These are phyloP conservation scores for Hirtodrosophila cameraria DNA, from an alignment of 2,888 invertebrate genomes.

Conservation along the genomic window DNA sequence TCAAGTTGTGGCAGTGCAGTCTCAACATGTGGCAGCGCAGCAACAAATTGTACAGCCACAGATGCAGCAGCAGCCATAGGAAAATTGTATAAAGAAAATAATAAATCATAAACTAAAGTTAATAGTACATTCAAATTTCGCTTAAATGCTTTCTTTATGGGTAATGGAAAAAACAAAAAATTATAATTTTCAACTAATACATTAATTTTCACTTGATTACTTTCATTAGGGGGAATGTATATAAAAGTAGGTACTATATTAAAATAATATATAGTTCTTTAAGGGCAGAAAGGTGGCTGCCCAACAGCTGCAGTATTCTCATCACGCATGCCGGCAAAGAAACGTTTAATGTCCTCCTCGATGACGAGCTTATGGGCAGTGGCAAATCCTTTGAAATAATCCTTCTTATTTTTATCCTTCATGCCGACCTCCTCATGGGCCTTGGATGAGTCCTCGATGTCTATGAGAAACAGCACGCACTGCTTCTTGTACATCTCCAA, in stretches of 20 bases:
- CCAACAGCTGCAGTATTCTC: conserved; percentile 88
- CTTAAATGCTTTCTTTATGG: too few species aligned
- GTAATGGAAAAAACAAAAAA: too few species aligned
- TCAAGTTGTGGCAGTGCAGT: too few species aligned
- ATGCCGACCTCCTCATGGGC: conserved; percentile 91
- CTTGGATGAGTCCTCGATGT: conserved; percentile 92
- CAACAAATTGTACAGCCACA: conserved; percentile 11
- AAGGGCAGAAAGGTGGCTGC: conserved; percentile 89
- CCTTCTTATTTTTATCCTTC: conserved; percentile 90
- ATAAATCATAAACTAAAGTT: conserved; percentile 5
- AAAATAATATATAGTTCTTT: conserved; percentile 76
- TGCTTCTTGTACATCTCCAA: conserved; percentile 89
- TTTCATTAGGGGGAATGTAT: conserved; percentile 23
- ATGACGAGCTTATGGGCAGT: conserved; percentile 93
- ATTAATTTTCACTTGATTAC: too few species aligned
- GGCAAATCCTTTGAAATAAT: conserved; percentile 92
- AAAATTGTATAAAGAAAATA: conserved; percentile 6
- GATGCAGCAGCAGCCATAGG: conserved; percentile 23
- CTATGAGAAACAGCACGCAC: conserved; percentile 89
- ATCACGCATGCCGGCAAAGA: conserved; percentile 93
- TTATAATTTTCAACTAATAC: too few species aligned
- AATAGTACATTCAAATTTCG: not conserved
- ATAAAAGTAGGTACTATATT: conserved; percentile 16
- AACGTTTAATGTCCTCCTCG: conserved; percentile 94
- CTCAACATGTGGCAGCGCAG: not conserved